Percentiles rank a stretch among this genome's conserved stretches.
Conservation (phyloP, 2,113 vertebrate species). For the Glaucomys volans region DNA sequence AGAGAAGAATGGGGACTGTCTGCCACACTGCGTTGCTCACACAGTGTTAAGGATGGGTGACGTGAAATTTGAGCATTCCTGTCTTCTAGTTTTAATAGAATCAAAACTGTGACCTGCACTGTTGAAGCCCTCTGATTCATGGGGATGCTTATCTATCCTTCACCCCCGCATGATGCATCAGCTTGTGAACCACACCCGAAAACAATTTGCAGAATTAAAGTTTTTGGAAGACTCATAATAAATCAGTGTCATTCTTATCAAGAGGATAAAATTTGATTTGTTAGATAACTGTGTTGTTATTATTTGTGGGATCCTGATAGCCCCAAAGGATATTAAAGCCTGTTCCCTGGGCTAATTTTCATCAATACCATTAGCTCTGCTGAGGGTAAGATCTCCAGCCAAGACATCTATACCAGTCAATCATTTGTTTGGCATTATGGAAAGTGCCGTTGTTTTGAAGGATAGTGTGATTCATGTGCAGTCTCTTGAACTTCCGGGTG, state of each 20-base stretch:
- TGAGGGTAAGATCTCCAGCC: conserved; percentile 65
- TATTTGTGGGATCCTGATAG: conserved; percentile 74
- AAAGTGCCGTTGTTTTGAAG: conserved; percentile 64
- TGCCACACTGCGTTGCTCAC: background rate
- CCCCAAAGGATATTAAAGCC: conserved; percentile 78
- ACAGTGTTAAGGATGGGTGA: background rate
- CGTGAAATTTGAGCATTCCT: background rate
- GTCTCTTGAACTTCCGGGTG: conserved; percentile 30
- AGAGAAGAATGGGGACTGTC: background rate
- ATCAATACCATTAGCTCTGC: conserved; percentile 66
- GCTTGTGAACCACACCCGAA: conserved; percentile 57
- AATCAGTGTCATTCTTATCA: conserved; percentile 73
- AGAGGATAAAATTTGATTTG: conserved; percentile 75
- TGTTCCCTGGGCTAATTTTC: conserved; percentile 70
- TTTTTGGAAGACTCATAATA: conserved; percentile 68
- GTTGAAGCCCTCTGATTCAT: conserved; percentile 25
- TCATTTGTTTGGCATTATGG: conserved; percentile 68
- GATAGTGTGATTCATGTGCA: conserved; percentile 30
- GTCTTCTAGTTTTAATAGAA: background rate
- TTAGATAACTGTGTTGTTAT: conserved; percentile 69
- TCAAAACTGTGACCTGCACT: background rate
- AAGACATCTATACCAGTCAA: conserved; percentile 23
- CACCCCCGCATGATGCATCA: background rate
- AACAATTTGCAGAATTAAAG: conserved; percentile 69
- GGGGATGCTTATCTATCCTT: background rate